Evolutionary conservation across 2,113 vertebrate species (phyloP).

Genomic region (Desmodus rotundus): DNA sequence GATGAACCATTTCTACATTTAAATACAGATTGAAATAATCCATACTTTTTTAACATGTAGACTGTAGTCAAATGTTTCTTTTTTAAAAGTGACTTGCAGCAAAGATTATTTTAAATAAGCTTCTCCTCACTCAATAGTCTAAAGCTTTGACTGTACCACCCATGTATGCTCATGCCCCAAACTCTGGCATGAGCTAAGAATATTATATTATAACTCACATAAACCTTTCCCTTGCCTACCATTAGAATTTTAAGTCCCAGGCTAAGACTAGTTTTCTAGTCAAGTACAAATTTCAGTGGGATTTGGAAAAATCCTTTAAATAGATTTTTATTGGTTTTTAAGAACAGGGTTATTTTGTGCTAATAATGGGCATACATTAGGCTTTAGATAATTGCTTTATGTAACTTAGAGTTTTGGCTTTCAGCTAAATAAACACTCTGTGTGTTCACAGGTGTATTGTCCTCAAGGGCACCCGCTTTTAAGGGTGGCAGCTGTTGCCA

Average conservation of each 20-base stretch:
- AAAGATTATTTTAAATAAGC: constrained; percentile 55
- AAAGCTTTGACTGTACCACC: constrained; percentile 59
- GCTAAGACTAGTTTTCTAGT: constrained; percentile 68
- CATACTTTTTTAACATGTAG: constrained; percentile 70
- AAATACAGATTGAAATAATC: constrained; percentile 72
- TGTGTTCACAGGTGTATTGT: constrained; percentile 89
- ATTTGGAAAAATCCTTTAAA: constrained; percentile 83
- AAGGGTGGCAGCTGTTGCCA: constrained; percentile 82
- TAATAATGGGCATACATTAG: constrained; percentile 83
- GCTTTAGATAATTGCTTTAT: constrained; percentile 86
- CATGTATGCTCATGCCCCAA: constrained; percentile 6
- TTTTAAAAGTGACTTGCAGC: constrained; percentile 39
- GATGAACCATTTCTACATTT: constrained; percentile 56
- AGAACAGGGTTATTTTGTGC: constrained; percentile 85
- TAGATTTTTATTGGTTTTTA: constrained; percentile 83
- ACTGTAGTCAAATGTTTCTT: constrained; percentile 52
- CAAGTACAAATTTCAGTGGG: constrained; percentile 70
- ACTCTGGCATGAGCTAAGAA: constrained; percentile 63
- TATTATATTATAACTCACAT: constrained; percentile 58
- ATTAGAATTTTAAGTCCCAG: constrained; percentile 57
- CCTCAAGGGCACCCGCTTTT: constrained; percentile 83
- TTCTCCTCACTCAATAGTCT: constrained; percentile 47
- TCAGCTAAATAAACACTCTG: constrained; percentile 83
- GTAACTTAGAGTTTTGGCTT: constrained; percentile 82
- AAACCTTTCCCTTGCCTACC: constrained; percentile 60